Evolutionary conservation across 1,140 invertebrate species (phyloP).

Genomic region (Zaprionus africanus): DNA sequence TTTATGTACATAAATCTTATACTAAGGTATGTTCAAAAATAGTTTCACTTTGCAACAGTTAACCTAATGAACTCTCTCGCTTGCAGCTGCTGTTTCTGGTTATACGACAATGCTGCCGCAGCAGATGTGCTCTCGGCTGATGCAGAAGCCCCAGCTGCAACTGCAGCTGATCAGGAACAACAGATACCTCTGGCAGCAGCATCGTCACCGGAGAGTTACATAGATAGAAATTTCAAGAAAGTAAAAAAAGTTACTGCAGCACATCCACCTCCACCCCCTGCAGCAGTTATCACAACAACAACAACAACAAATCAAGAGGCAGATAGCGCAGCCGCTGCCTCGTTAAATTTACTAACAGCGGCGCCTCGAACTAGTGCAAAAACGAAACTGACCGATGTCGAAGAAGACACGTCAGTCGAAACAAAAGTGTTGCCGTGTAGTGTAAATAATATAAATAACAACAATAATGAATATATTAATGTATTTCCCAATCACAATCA

Average conservation of each 20-base stretch:
- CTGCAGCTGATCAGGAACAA: background rate
- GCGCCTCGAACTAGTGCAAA: conserved; percentile 54
- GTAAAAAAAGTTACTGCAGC: conserved; percentile 25
- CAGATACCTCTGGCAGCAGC: background rate
- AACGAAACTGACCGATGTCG: conserved; percentile 8
- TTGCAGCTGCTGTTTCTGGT: conserved; percentile 73
- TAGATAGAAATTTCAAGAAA: conserved; percentile 32
- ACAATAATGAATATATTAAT: conserved; percentile 53
- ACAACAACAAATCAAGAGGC: conserved; percentile 19
- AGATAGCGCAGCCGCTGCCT: conserved; percentile 19
- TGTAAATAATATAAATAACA: conserved; percentile 73
- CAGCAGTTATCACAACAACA: background rate
- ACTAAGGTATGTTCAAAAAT: conserved; percentile 50
- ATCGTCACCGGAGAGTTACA: background rate
- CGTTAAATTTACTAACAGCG: conserved; percentile 46
- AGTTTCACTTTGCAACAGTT: background rate
- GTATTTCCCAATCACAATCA: conserved; percentile 35
- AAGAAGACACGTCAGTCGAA: conserved; percentile 71
- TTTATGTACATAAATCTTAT: conserved; percentile 76
- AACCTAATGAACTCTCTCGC: conserved; percentile 1
- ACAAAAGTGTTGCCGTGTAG: conserved; percentile 28
- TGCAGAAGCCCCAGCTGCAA: conserved; percentile 7
- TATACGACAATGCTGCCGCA: conserved; percentile 73
- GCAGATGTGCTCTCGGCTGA: conserved; percentile 49
- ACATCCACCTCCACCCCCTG: background rate